Conservation (phyloP, 2,113 vertebrate genomes). For the Phycodurus eques region DNA sequence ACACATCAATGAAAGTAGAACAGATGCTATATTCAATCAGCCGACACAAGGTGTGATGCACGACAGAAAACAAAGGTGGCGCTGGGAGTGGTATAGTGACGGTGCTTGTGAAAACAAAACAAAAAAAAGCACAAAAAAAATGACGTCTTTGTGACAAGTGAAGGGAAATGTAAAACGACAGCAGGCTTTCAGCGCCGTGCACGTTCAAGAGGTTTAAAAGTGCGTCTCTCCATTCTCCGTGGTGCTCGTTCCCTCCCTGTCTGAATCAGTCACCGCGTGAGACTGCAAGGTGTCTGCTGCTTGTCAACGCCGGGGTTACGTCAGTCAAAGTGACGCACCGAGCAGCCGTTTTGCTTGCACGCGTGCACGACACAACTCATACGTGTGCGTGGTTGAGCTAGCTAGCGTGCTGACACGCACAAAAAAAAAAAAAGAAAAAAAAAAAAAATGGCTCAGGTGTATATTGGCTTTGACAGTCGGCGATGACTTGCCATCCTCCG, state of each 20-base stretch:
- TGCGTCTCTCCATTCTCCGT: conserved; percentile 60
- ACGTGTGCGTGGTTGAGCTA: conserved; percentile 33
- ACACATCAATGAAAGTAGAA: neutral
- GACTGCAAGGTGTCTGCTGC: conserved; percentile 73
- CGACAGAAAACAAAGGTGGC: conserved; percentile 55
- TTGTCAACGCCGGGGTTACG: conserved; percentile 74
- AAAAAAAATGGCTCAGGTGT: conserved; percentile 65
- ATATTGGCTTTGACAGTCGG: conserved; percentile 69
- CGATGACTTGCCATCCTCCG: conserved; percentile 65
- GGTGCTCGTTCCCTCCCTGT: conserved; percentile 58
- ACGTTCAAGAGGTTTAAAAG: conserved; percentile 71
- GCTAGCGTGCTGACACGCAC: conserved; percentile 59
- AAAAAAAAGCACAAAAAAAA: conserved; percentile 50
- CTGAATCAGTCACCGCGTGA: conserved; percentile 73
- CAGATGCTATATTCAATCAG: conserved; percentile 48
- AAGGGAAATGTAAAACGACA: conserved; percentile 69
- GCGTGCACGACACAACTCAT: conserved; percentile 55
- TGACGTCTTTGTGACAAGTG: conserved; percentile 67
- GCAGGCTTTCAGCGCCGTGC: conserved; percentile 67
- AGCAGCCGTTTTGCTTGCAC: conserved; percentile 60
- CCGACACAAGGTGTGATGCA: conserved; percentile 31
- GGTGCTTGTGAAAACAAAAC: conserved; percentile 52
- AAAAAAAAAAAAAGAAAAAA: neutral
- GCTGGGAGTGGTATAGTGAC: conserved; percentile 34
- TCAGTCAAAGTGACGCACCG: conserved; percentile 71